Evolutionary conservation across 1,140 invertebrate genomes (phyloP), one percentile per base, ranked within the genome.

Genomic region (Bacillus rossius): DNA sequence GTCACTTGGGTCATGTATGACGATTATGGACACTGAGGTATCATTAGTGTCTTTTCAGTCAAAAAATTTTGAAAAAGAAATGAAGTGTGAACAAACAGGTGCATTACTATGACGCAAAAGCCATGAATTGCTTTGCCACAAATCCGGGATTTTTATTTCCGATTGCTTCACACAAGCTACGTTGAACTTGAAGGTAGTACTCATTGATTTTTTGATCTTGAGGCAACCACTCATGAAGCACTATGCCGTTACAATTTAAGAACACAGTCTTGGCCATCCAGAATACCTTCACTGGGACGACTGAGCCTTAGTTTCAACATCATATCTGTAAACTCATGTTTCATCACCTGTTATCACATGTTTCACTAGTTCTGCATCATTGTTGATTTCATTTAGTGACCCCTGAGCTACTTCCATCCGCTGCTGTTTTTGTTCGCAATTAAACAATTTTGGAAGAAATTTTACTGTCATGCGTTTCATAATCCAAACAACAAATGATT

Each of bases 211-310:
- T 67, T 58, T 67, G 65, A 59, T 63, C 61, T 54, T 69, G 42
- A 8, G 66, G 61, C 10, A 72, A 62, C 55, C 65, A 72, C 41
- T 69, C 62, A 45, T 65, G 58, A 41, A 68, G 57, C 42, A 73
- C 48, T 53, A 70, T 59, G 2, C 65, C 63, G 45, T 62, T 53
- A 42, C 61, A 54, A 19, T 69, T 56, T 23, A 66, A 68, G 53
- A 69, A 64, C 34, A 65, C 48, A 42, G 42, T 45, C 42, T 45
- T 14, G 55, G 55, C 0, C 50, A 42, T 49, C 29, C 8, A 0
- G 17, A 7, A 34, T 22, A 38, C 13, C n/a, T 19, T 51, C 45
- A 56, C 54, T 64, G 38, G 49, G 57, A 53, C 23, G n/a, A 53
- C 53, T 67, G 53, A 13, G 13, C 54, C 60, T 67, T 68, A 5